Percentiles rank a stretch among this genome's conserved stretches.
These are phyloP conservation scores for Chanos chanos DNA, from an alignment of 2,797 vertebrate species.

Conservation along the genomic window DNA sequence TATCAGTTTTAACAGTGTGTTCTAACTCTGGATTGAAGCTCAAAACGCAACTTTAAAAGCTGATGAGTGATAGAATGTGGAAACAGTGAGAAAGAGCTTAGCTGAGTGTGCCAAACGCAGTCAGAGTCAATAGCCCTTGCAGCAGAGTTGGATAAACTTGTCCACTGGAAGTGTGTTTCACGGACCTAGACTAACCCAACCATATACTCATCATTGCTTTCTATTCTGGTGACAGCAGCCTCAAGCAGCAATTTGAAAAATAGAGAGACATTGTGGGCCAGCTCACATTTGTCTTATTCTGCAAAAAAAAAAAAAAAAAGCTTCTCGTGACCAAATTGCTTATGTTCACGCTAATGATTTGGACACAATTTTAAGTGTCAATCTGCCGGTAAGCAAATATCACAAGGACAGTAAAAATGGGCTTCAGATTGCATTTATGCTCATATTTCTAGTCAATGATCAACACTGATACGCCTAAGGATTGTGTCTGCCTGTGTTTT, in stretches of 20 bases:
- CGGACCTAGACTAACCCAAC: slow-evolving; percentile 24
- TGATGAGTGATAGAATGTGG: slow-evolving; percentile 57
- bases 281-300: slow-evolving; percentile 61
- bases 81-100: slow-evolving; percentile 46
- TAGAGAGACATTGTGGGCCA: slow-evolving; percentile 69
- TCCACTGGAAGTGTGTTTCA: slow-evolving; percentile 36
- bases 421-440: too few relatives aligned
- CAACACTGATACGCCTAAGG: too few relatives aligned
- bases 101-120: slow-evolving; percentile 49
- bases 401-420: too few relatives aligned
- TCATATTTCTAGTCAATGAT: too few relatives aligned
- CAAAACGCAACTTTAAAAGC: slow-evolving; percentile 52
- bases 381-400: too few relatives aligned
- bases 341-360: too few relatives aligned
- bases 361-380: too few relatives aligned
- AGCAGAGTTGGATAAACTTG: slow-evolving; percentile 47
- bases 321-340: slow-evolving; percentile 19
- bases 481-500: too few relatives aligned
- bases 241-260: slow-evolving; percentile 71
- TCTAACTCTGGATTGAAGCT: slow-evolving; percentile 41
- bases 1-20: slow-evolving; percentile 43
- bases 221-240: slow-evolving; percentile 64
- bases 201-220: slow-evolving; percentile 45
- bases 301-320: slow-evolving; percentile 52
- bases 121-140: slow-evolving; percentile 58